These are phyloP conservation scores for Cataglyphis rosenhaueri DNA, from an alignment of 2,888 invertebrate genomes.

Conservation along the genomic window DNA sequence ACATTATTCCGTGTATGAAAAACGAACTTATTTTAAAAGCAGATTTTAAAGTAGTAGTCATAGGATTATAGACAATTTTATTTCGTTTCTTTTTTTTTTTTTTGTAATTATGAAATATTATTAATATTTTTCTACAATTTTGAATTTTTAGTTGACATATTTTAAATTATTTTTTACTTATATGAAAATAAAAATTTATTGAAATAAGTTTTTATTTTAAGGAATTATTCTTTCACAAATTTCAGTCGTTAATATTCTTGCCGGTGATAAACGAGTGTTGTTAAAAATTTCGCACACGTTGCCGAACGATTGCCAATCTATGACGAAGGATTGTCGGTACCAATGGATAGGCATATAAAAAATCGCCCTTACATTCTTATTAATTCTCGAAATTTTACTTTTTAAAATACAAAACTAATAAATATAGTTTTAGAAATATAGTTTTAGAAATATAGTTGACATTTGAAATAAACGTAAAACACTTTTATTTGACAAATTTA, in stretches of 20 bases:
- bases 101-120: background rate
- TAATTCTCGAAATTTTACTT: conserved; percentile 8
- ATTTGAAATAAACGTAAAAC: background rate
- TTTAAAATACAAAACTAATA: background rate
- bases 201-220: background rate
- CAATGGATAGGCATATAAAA: conserved; percentile 31
- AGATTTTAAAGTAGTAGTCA: background rate
- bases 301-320: conserved; percentile 12
- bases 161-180: background rate
- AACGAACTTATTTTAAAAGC: background rate
- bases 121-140: background rate
- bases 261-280: background rate
- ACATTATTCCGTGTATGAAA: background rate
- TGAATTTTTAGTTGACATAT: background rate
- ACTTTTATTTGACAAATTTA: background rate
- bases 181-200: background rate
- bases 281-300: background rate
- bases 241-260: background rate
- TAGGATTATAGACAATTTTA: background rate
- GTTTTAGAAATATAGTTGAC: background rate
- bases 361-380: background rate
- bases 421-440: conserved; percentile 1
- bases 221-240: background rate
- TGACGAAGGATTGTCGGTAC: conserved; percentile 56
- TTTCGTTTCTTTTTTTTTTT: background rate